Evolutionary conservation across 2,113 vertebrate genomes (phyloP).

Genomic region (Scalopus aquaticus): DNA sequence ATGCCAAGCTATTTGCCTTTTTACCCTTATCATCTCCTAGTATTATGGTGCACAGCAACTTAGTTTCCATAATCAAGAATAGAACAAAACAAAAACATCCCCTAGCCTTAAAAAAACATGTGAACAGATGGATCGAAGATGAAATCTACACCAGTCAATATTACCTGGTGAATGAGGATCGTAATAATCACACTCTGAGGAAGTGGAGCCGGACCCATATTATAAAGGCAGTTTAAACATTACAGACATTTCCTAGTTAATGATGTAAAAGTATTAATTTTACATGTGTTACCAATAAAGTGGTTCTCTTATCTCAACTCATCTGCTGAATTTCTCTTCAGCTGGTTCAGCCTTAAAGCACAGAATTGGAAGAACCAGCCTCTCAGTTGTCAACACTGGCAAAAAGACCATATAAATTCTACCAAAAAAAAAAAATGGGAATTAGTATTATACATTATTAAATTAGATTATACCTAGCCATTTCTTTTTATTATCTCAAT

Average conservation of each 20-base stretch:
- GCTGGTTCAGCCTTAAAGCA: not conserved
- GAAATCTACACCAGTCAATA: not conserved
- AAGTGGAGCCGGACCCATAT: not conserved
- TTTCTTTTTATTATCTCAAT: not conserved
- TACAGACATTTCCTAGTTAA: not conserved
- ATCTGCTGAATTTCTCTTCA: not conserved
- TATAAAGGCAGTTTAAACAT: not conserved
- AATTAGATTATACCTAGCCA: not conserved
- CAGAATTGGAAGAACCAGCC: not conserved
- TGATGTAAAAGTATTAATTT: not conserved
- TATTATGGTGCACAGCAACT: not conserved
- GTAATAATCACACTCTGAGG: not conserved
- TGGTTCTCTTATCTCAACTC: not conserved
- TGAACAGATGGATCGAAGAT: not conserved
- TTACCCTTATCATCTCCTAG: not conserved
- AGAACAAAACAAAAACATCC: not conserved
- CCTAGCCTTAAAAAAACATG: not conserved
- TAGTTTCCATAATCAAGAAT: not conserved
- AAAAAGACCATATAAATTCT: not conserved
- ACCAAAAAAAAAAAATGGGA: not conserved
- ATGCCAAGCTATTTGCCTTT: not conserved
- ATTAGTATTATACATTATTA: not conserved
- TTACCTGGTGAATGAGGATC: not conserved
- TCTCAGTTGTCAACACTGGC: not conserved
- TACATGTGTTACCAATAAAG: not conserved